Conservation (phyloP, 2,888 invertebrate species). For the Uloborus plumipes region DNA sequence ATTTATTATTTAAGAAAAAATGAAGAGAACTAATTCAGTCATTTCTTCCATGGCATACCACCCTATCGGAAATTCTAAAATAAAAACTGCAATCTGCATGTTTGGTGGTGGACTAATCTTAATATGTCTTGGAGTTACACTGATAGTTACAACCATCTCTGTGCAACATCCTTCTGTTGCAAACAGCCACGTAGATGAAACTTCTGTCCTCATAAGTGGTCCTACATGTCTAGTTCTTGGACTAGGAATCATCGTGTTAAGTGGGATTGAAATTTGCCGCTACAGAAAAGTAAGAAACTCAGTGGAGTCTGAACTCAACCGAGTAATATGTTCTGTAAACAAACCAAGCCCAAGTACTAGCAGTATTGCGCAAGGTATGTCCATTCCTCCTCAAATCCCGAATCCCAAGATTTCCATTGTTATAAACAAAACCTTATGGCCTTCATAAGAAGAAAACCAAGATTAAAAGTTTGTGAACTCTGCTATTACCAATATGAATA, state of each 20-base stretch:
- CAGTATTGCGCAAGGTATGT: neutral
- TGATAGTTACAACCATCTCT: conserved; percentile 33
- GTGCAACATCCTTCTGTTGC: conserved; percentile 9
- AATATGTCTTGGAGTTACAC: conserved; percentile 27
- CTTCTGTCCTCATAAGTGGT: conserved; percentile 52
- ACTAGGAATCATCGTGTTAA: conserved; percentile 25
- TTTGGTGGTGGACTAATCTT: conserved; percentile 45
- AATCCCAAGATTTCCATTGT: conserved; percentile 45
- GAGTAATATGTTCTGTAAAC: conserved; percentile 21
- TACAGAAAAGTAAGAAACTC: conserved; percentile 33
- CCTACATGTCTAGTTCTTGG: conserved; percentile 51
- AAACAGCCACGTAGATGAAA: conserved; percentile 27
- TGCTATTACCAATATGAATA: too few relatives aligned
- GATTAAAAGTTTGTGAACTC: too few relatives aligned
- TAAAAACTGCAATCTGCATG: conserved; percentile 52
- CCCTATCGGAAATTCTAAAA: conserved; percentile 41
- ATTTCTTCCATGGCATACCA: conserved; percentile 54
- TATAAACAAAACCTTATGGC: conserved; percentile 34
- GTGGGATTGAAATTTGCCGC: conserved; percentile 45
- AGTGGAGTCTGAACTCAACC: conserved; percentile 47
- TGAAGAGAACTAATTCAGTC: conserved; percentile 54
- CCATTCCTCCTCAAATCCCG: neutral
- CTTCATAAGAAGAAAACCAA: neutral
- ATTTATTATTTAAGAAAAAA: neutral
- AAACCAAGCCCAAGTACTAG: conserved; percentile 6